These are phyloP conservation scores for cat (Felis catus) DNA, from an alignment of 2,113 vertebrate species.

Conservation along the genomic window DNA sequence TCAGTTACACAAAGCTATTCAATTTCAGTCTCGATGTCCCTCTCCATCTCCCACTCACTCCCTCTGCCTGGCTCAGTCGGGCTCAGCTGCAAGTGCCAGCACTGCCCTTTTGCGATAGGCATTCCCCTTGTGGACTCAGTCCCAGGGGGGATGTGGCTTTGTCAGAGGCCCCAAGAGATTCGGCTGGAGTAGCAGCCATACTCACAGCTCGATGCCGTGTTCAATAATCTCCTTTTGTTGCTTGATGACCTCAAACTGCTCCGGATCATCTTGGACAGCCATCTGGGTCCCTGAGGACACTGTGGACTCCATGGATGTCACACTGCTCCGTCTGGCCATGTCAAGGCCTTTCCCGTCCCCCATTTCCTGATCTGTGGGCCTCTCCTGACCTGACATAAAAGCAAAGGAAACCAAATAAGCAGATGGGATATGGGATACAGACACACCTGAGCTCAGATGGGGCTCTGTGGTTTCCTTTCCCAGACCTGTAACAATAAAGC, in stretches of 20 bases:
- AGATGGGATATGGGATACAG: neutral
- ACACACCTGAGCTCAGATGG: neutral
- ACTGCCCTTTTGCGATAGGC: neutral
- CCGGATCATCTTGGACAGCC: conserved; percentile 92
- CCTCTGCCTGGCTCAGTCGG: neutral
- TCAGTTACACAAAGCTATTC: neutral
- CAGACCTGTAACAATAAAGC: neutral
- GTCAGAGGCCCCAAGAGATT: neutral
- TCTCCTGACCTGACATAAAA: conserved; percentile 90
- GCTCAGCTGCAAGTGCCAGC: neutral
- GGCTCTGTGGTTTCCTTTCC: neutral
- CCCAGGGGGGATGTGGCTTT: neutral
- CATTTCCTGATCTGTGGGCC: conserved; percentile 89
- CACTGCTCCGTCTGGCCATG: conserved; percentile 90
- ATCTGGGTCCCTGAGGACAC: conserved; percentile 90
- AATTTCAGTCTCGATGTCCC: neutral
- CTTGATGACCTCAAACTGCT: conserved; percentile 99
- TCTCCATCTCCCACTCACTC: neutral
- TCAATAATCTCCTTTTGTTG: conserved; percentile 99
- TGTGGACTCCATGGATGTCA: conserved; percentile 95
- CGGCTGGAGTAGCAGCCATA: neutral
- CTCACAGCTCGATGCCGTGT: conserved; percentile 97
- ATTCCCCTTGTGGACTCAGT: neutral
- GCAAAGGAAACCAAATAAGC: conserved; percentile 6
- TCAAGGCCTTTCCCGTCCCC: conserved; percentile 92